These are phyloP conservation scores for Crossaster papposus DNA, from an alignment of 53 echinoderm and acorn worm species.

Conservation along the genomic window DNA sequence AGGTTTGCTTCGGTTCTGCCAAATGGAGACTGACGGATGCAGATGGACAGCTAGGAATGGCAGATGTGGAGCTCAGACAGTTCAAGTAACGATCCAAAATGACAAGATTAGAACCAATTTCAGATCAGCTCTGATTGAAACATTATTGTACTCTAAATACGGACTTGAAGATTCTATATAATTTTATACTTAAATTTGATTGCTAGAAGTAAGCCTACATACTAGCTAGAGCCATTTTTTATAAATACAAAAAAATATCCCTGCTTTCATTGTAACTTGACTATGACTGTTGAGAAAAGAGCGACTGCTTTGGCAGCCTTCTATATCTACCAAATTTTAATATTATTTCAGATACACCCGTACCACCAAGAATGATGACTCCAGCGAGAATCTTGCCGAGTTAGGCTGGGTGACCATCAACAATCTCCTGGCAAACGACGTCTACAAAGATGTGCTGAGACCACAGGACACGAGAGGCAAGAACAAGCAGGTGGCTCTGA, in stretches of 20 bases:
- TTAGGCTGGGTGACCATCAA: constrained; percentile 92
- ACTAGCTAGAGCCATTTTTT: too few species aligned
- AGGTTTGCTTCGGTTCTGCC: constrained; percentile 91
- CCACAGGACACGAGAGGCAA: constrained; percentile 88
- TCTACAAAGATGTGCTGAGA: constrained; percentile 92
- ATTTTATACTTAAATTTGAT: too few species aligned
- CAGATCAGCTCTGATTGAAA: not conserved
- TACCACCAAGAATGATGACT: constrained; percentile 89
- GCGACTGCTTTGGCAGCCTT: not conserved
- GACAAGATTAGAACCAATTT: not conserved
- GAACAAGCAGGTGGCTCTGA: constrained; percentile 83
- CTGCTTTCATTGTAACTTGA: too few species aligned
- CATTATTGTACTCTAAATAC: not conserved
- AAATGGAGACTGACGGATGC: constrained; percentile 96
- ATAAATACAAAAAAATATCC: too few species aligned
- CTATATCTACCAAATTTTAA: not conserved
- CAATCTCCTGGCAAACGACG: constrained; percentile 90
- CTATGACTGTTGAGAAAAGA: too few species aligned
- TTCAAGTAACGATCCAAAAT: constrained; percentile 78
- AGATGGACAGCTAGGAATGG: constrained; percentile 96
- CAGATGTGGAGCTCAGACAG: constrained; percentile 92
- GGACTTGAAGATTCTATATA: too few species aligned
- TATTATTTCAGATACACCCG: constrained; percentile 74
- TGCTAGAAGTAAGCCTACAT: not conserved
- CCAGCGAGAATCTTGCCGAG: constrained; percentile 91